Evolutionary conservation across 2,888 invertebrate species (phyloP), one percentile per base, ranked within the genome.

Genomic region (Microplitis deprimator): DNA sequence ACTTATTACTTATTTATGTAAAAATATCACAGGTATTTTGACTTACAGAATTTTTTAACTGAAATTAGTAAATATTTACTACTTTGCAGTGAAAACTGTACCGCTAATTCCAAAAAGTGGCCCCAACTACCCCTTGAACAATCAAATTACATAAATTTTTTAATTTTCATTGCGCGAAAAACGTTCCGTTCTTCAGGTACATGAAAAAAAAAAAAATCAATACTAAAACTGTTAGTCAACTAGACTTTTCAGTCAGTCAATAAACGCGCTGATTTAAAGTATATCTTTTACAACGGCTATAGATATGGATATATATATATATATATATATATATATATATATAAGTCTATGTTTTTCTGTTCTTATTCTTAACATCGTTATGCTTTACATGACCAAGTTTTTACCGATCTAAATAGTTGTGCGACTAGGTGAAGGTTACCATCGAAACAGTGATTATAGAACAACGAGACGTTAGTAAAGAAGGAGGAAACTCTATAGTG

Each of bases 381-480:
- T 62, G 13, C 41, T 62, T 20, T 62, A 67, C 38, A 39, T 68
- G 39, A 16, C 38, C 50, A 62, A 41, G 10, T 62, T 62, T 62
- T 20, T 62, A 62, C 39, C 38, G 40, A 64, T 64, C 61, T 62
- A 62, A 62, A 20, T 62, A 73, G 74, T 16, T 62, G 60, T 81
- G 80, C 74, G 76, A 81, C 79, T 81, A 78, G 82, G 82, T 83
- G 81, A 84, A 83, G 83, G 82, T 84, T 82, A 79, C 78, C 76
- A 79, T 81, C 80, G 75, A 78, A 81, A 76, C 75, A 73, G 73
- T 79, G 82, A 83, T 82, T 82, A 80, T 79, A 72, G 74, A 67
- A 39, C 38, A 62, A 75, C 41, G 72, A 50, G 59, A 71, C 50
- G 65, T 64, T n/a, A 65, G 62, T 6, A 65, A 50, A 67, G 60